These are phyloP conservation scores for Choloepus hoffmanni DNA, from an alignment of 2,113 vertebrate genomes.

Conservation along the genomic window DNA sequence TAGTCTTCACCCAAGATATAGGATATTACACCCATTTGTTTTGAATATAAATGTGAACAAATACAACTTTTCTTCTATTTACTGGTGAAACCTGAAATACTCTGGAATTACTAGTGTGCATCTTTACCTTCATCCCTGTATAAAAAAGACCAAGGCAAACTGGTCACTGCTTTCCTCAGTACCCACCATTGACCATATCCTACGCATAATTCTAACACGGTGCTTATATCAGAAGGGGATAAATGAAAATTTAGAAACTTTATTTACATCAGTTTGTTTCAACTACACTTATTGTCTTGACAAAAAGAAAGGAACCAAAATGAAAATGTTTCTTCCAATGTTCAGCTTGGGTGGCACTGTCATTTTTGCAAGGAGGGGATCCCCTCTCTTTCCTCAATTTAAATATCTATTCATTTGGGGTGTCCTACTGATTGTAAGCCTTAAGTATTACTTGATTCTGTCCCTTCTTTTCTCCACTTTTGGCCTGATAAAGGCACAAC, in stretches of 20 bases:
- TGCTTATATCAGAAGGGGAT: not conserved
- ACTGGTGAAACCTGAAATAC: not conserved
- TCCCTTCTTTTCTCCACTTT: not conserved
- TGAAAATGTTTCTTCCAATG: not conserved
- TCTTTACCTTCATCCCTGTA: not conserved
- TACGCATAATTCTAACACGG: not conserved
- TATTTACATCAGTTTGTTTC: not conserved
- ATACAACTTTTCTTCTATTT: not conserved
- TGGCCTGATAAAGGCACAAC: not conserved
- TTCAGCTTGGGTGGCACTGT: not conserved
- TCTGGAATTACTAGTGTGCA: not conserved
- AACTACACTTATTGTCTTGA: not conserved
- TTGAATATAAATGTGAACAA: not conserved
- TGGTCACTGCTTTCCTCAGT: not conserved
- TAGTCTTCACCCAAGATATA: no score
- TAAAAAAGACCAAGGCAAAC: not conserved
- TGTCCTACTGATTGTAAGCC: not conserved
- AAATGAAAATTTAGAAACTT: not conserved
- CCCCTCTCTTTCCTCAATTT: not conserved
- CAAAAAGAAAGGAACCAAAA: not conserved
- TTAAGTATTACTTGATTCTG: not conserved
- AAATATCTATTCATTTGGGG: not conserved
- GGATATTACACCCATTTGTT: not conserved
- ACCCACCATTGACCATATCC: not conserved
- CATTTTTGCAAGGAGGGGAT: conserved; percentile 9